Evolutionary conservation across 1,140 invertebrate genomes (phyloP), one percentile per base, ranked within the genome.

Genomic region (Neodiprion fabricii): DNA sequence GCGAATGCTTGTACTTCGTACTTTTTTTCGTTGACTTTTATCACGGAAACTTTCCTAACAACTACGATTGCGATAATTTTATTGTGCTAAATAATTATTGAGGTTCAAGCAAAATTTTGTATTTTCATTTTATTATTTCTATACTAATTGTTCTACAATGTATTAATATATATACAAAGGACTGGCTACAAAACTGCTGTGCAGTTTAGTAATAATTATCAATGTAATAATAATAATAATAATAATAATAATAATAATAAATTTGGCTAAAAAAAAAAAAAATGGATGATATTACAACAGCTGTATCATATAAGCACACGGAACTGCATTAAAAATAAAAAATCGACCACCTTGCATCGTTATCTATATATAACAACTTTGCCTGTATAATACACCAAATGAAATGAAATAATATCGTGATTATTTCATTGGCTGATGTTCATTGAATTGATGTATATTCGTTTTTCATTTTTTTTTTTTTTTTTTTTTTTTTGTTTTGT

Each of bases 151-250:
- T 69, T 69, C 67, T 69, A 69, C 67, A 69, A 69, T 61, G 53
- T 61, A 17, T 61, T 69, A 69, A 69, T 69, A 69, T 69, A 69
- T 69, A 69, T 69, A 69, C 67, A 69, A 69, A 69, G 67, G 67
- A 69, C 67, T 7, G 67, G 21, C 67, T 69, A 69, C 67, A 69
- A 69, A 69, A 69, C 67, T 69, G 67, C 67, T 61, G 5, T 5
- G 21, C 67, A 69, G 23, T 69, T 23, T 2, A 69, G 23, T 69
- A 23, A 69, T 23, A 69, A 23, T 21, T 3, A 47, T 69, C 11
- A 23, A 11, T 14, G n/a, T 47, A 69, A 69, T 47, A 69, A 69
- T 23, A 69, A 47, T 69, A 69, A 69, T 47, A 14, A 21, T 65
- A 61, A 47, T 69, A 69, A 69, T 47, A 69, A 21, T 69, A 21